Conservation (phyloP, 2,888 invertebrate genomes). For the Aproaerema taeniolella region DNA sequence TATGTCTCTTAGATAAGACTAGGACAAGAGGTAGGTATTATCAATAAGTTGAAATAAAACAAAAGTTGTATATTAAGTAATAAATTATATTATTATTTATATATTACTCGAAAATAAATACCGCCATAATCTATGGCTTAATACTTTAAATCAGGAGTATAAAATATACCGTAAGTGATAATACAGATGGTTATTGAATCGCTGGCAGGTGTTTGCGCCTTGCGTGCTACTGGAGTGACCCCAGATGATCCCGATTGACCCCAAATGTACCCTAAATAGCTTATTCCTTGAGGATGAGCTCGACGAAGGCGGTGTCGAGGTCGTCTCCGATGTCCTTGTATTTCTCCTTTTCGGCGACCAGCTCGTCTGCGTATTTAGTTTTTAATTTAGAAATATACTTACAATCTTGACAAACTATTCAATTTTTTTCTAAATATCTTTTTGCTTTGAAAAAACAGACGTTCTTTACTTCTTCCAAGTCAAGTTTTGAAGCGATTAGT, state of each 20-base stretch:
- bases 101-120: constrained; percentile 73
- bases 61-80: constrained; percentile 44
- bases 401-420: too few relatives aligned
- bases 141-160: constrained; percentile 69
- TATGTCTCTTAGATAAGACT: too few relatives aligned
- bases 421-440: too few relatives aligned
- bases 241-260: constrained; percentile 9
- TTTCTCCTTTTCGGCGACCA: constrained; percentile 98
- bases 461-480: constrained; percentile 36
- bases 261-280: constrained; percentile 17
- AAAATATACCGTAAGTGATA: constrained; percentile 64
- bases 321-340: constrained; percentile 99
- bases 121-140: constrained; percentile 68
- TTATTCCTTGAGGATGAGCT: constrained; percentile 88
- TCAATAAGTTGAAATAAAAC: too few relatives aligned
- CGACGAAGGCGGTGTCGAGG: constrained; percentile 99
- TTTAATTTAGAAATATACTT: constrained; percentile 1
- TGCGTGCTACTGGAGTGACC: constrained; percentile 20
- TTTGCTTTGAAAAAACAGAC: too few relatives aligned
- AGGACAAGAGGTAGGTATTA: too few relatives aligned
- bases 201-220: constrained; percentile 41
- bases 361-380: constrained; percentile 84
- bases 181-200: constrained; percentile 44
- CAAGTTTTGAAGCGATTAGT: constrained; percentile 53
- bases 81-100: constrained; percentile 70